These are phyloP conservation scores for Liodrosophila aerea DNA, from an alignment of 2,888 invertebrate species.

Conservation along the genomic window DNA sequence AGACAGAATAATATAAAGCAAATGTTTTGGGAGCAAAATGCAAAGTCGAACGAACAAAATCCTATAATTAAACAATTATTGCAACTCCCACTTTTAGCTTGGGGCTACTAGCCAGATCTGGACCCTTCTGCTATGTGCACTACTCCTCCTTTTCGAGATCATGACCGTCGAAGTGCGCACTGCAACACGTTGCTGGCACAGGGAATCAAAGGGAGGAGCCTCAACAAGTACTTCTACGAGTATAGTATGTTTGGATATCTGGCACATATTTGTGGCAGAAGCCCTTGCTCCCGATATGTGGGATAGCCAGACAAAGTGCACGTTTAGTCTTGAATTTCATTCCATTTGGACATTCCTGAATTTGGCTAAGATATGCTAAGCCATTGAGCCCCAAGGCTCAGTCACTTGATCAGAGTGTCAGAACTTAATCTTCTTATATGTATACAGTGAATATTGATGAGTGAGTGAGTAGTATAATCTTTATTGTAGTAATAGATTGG, in stretches of 20 bases:
- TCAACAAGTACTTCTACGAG: conserved; percentile 59
- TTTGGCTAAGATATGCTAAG: too few relatives aligned
- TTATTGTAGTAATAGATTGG: too few relatives aligned
- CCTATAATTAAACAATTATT: conserved; percentile 83
- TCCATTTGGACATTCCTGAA: too few relatives aligned
- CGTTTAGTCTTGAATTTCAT: conserved; percentile 27
- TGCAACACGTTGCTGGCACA: conserved; percentile 17
- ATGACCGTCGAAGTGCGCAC: conserved; percentile 59
- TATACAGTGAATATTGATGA: too few relatives aligned
- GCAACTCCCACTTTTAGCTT: conserved; percentile 83
- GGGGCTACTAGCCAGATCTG: conserved; percentile 75
- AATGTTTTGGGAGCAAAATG: conserved; percentile 74
- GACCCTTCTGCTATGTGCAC: conserved; percentile 80
- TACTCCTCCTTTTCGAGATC: conserved; percentile 83
- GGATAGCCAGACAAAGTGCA: conserved; percentile 40
- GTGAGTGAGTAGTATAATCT: too few relatives aligned
- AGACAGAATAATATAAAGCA: conserved; percentile 65
- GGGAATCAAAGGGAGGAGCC: conserved; percentile 42
- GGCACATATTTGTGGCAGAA: conserved; percentile 68
- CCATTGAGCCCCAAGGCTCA: too few relatives aligned
- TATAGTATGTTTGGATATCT: conserved; percentile 64
- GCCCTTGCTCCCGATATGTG: conserved; percentile 75
- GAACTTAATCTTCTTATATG: too few relatives aligned
- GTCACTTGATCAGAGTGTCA: too few relatives aligned
- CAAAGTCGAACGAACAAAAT: conserved; percentile 81